These are phyloP conservation scores for Dicerorhinus sumatrensis DNA, from an alignment of 2,113 vertebrate species.

Conservation along the genomic window DNA sequence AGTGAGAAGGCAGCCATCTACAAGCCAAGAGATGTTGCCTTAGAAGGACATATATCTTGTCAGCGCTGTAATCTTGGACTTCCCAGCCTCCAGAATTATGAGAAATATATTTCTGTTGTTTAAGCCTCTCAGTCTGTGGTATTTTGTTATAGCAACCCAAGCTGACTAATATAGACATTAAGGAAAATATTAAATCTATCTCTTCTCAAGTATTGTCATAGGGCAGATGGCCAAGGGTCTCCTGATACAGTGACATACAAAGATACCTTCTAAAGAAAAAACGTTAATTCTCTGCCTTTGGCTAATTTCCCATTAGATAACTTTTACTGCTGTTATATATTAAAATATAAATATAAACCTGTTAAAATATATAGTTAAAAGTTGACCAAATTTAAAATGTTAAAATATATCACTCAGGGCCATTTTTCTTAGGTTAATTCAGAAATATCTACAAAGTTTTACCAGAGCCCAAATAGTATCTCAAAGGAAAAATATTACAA, in stretches of 20 bases:
- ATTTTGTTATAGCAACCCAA: background rate
- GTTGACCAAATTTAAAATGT: background rate
- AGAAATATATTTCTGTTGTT: background rate
- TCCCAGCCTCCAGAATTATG: background rate
- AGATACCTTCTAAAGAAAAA: background rate
- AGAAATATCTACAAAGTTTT: constrained; percentile 48
- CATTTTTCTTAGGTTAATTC: constrained; percentile 60
- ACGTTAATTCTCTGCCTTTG: constrained; percentile 28
- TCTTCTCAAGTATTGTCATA: background rate
- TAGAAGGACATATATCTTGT: background rate
- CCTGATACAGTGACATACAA: background rate
- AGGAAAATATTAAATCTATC: background rate
- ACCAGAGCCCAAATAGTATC: background rate
- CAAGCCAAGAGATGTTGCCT: background rate
- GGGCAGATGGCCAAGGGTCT: background rate
- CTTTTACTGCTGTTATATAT: background rate
- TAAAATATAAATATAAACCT: background rate
- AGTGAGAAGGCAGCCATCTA: background rate
- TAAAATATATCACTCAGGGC: constrained; percentile 30
- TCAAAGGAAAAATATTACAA: constrained; percentile 43
- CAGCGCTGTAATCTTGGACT: background rate
- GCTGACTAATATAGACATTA: background rate
- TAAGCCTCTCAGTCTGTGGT: background rate
- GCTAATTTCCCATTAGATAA: constrained; percentile 55
- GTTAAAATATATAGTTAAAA: no score